These are phyloP conservation scores for Lithobates pipiens DNA, from an alignment of 2,797 vertebrate genomes.

Conservation along the genomic window DNA sequence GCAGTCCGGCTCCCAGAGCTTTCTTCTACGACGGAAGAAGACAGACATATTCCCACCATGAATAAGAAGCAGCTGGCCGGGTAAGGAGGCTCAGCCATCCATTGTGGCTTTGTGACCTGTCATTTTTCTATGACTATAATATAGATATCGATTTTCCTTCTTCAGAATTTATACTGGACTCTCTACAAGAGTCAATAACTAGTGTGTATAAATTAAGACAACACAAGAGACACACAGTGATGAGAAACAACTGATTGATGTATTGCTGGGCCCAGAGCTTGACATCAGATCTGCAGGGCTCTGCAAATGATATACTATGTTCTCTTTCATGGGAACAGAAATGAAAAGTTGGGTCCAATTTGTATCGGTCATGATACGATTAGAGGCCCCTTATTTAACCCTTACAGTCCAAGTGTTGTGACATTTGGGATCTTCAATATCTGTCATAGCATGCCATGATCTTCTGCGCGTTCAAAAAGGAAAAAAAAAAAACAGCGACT, in stretches of 20 bases:
- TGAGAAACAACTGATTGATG: slow-evolving; percentile 43
- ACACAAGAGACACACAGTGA: slow-evolving; percentile 46
- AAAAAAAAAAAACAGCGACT: background rate
- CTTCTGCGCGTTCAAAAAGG: too few relatives aligned
- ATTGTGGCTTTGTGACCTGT: slow-evolving; percentile 47
- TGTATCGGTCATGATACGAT: background rate
- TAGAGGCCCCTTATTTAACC: background rate
- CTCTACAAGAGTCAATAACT: slow-evolving; percentile 55
- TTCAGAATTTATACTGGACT: slow-evolving; percentile 43
- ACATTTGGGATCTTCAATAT: background rate
- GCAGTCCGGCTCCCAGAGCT: slow-evolving; percentile 10
- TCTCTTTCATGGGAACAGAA: background rate
- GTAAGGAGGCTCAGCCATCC: slow-evolving; percentile 36
- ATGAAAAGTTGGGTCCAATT: background rate
- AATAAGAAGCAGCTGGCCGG: slow-evolving; percentile 12
- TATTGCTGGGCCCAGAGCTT: background rate
- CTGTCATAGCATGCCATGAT: background rate
- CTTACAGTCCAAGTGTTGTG: background rate
- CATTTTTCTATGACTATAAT: slow-evolving; percentile 56
- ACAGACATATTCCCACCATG: slow-evolving; percentile 18
- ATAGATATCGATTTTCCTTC: slow-evolving; percentile 55
- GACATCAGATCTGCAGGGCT: background rate
- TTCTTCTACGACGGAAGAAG: background rate
- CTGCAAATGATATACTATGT: slow-evolving; percentile 8
- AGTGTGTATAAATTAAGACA: slow-evolving; percentile 61